Evolutionary conservation across 2,888 invertebrate genomes (phyloP).

Genomic region (Drosophila vallismaia): DNA sequence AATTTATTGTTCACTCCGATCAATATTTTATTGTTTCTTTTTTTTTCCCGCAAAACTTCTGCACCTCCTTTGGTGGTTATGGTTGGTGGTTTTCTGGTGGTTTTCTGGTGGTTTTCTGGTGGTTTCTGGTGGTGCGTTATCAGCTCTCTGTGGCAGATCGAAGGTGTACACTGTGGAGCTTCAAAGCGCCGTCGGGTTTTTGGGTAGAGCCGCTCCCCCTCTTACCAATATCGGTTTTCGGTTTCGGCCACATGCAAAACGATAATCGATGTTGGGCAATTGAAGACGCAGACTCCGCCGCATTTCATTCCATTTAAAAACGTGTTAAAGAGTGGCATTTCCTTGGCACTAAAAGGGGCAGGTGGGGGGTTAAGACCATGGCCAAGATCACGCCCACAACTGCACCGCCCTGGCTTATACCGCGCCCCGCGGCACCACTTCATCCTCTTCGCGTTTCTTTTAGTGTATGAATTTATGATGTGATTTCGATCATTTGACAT

Average conservation of each 20-base stretch:
- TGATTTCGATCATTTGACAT: slow-evolving; percentile 83
- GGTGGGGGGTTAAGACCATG: slow-evolving; percentile 2
- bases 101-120: slow-evolving; percentile 12
- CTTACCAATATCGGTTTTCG: slow-evolving; percentile 37
- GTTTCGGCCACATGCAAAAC: slow-evolving; percentile 67
- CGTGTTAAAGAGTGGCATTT: slow-evolving; percentile 67
- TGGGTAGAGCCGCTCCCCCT: no score
- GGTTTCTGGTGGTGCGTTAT: slow-evolving; percentile 59
- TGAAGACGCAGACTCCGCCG: slow-evolving; percentile 17
- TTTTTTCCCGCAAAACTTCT: slow-evolving; percentile 61
- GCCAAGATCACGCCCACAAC: slow-evolving; percentile 65
- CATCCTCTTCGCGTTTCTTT: slow-evolving; percentile 9
- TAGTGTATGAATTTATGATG: slow-evolving; percentile 80
- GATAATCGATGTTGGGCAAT: slow-evolving; percentile 68
- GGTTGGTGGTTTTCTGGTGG: slow-evolving; percentile 1
- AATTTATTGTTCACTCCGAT: slow-evolving; percentile 69
- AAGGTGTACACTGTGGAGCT: slow-evolving; percentile 52
- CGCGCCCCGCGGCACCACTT: slow-evolving; percentile 60
- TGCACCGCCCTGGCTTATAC: slow-evolving; percentile 54
- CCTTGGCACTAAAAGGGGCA: not conserved
- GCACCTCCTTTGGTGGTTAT: slow-evolving; percentile 57
- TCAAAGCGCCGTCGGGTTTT: slow-evolving; percentile 68
- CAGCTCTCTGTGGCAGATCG: slow-evolving; percentile 37
- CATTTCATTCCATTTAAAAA: slow-evolving; percentile 71
- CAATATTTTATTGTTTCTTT: slow-evolving; percentile 66